Evolutionary conservation across 2,797 vertebrate species (phyloP), one percentile per base, ranked within the genome.

Genomic region (Serranus cabrilla): DNA sequence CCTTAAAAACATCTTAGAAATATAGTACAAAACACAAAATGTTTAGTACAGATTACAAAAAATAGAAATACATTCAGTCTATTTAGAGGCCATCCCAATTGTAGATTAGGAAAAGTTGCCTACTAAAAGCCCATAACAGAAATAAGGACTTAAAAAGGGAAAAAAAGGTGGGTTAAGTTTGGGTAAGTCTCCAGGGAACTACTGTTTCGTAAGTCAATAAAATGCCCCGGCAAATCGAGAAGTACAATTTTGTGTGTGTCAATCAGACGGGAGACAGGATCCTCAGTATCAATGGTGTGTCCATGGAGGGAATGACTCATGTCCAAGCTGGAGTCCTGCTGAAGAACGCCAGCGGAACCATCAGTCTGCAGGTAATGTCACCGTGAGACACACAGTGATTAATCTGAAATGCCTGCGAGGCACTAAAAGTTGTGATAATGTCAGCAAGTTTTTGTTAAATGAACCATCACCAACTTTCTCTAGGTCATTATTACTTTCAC

Each of bases 221-320:
- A 61, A 63, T 43, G 7, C 60, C 11, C 47, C 31, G 1, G 1
- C 23, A 13, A 47, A 60, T 4, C 4, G 11, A 20, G 12, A 37
- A 13, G 49, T 63, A 14, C 18, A 50, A 46, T 31, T 71, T 18
- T 56, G 51, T 80, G 27, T 87, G 40, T 82, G 49, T 51, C 45
- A 78, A 78, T 75, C 90, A 99, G 97, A 94, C 94, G 75, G 96
- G 97, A 47, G 96, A 98, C 85, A 94, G 93, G 86, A 96, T 98
- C 87, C 93, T 98, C 85, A 97, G 94, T 86, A 97, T 99, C 84
- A 96, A 96, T 62, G 95, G 95, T 64, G 94, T 95, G 49, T 92
- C 96, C 65, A 95, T 95, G 0, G 96, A 97, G 80, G 95, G 95
- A 34, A 96, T 97, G 95, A 97, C 94, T 93, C 96, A 96, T 46